Conservation (phyloP, 2,888 invertebrate genomes). For the Tipula confusa region DNA sequence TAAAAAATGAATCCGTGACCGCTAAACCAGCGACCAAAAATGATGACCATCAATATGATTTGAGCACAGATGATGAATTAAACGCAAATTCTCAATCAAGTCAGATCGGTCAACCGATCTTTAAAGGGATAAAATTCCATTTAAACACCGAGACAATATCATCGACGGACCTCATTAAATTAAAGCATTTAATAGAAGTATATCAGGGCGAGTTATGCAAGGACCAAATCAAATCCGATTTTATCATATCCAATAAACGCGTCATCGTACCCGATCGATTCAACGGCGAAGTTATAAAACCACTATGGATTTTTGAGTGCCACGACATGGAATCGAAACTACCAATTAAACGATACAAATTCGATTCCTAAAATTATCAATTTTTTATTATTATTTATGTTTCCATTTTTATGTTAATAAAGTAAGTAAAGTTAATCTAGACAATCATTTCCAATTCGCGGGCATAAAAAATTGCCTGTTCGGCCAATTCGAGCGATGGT, state of each 20-base stretch:
- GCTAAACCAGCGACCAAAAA: background rate
- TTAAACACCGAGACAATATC: constrained; percentile 37
- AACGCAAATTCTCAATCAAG: background rate
- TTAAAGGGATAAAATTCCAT: constrained; percentile 37
- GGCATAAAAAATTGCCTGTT: constrained; percentile 94
- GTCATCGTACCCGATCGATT: constrained; percentile 37
- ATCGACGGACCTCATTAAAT: constrained; percentile 36
- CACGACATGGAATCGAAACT: constrained; percentile 38
- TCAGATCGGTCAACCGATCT: constrained; percentile 34
- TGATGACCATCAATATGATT: background rate
- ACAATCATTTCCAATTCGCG: constrained; percentile 99
- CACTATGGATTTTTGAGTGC: constrained; percentile 40
- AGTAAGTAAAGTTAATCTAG: constrained; percentile 50
- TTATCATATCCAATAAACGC: constrained; percentile 35
- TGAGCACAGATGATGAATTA: constrained; percentile 27
- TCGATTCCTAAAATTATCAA: background rate
- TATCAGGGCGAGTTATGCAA: constrained; percentile 35
- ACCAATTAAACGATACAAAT: constrained; percentile 38
- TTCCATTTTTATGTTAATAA: background rate
- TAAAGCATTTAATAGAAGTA: constrained; percentile 36
- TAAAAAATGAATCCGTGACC: constrained; percentile 31
- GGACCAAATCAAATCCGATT: constrained; percentile 33
- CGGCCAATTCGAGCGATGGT: constrained; percentile 85
- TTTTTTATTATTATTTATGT: background rate
- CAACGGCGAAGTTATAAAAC: constrained; percentile 37